Base-by-base conservation (phyloP, 2,113 vertebrate genomes). In the Plecturocebus donacophilus region DNA sequence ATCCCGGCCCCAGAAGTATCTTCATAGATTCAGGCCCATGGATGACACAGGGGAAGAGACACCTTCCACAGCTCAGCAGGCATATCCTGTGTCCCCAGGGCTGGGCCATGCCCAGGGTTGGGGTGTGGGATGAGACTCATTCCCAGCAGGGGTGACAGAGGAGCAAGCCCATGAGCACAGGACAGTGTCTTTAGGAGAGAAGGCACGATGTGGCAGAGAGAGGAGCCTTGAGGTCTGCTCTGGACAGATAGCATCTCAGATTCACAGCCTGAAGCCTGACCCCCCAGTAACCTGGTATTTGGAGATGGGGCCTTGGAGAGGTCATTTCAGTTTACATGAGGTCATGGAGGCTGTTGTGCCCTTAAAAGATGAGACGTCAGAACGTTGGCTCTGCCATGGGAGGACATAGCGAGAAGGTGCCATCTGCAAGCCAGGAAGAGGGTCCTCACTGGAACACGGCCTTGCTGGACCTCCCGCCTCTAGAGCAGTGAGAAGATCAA, bases 11-110 rank as follows among this genome's bases (percentile, higher is more conserved):
- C 56, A 0, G 2, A 9, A 0, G 20, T 7, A 10, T 16, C 47
- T 32, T 2, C 0, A 0, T 23, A 32, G 27, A 58, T 0, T 0
- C n/a, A 20, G 35, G 42, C 16, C 25, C 49, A 30, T 0, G 8
- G 35, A 40, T 2, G 0, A 3, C 0, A 52, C 4, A 42, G 16
- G 16, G 0, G 5, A 47, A 54, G 21, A 11, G 14, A 19, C 8
- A 1, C 10, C 38, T 4, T 27, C n/a, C 52, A 32, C 10, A 23
- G 40, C 54, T 73, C 42, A 82, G 3, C 3, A 0, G 76, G 40
- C 0, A 0, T 9, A 25, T 11, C 3, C 76, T 4, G 8, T 49
- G 92, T 71, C 6, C 1, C 32, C 5, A 1, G 10, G 76, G 3
- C 71, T 6, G 0, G 30, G n/a, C 23, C 76, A 17, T 52, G 52